phyloP scores from a whole-genome alignment of 2,888 invertebrate genomes.

The Sympetrum striolatum region DNA sequence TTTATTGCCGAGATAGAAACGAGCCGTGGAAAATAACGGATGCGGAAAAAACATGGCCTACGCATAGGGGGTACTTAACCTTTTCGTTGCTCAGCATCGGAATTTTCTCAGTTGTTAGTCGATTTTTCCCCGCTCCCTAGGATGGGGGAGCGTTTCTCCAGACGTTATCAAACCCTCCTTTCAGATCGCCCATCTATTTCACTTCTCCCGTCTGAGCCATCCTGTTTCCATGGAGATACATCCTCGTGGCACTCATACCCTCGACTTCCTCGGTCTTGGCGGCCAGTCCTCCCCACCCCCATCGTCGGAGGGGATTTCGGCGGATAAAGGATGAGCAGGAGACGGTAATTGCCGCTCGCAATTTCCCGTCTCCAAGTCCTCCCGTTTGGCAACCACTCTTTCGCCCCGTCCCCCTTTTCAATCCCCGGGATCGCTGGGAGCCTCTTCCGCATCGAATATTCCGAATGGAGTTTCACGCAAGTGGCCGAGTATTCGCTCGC shows the following conservation, averaged over 20 bases:
- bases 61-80: no score
- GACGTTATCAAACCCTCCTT: constrained; percentile 6
- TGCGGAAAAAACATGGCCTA: no score
- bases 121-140: background rate
- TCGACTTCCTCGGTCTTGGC: background rate
- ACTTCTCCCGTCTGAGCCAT: background rate
- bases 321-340: background rate
- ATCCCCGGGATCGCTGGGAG: background rate
- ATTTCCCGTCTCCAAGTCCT: background rate
- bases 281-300: background rate
- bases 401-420: background rate
- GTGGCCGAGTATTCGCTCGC: background rate
- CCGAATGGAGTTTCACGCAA: constrained; percentile 10
- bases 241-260: background rate
- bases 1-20: no score
- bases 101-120: no score
- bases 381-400: background rate
- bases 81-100: no score
- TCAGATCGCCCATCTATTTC: background rate
- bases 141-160: background rate
- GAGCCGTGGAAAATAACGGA: no score
- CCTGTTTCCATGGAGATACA: constrained; percentile 33
- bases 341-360: background rate
- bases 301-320: background rate
- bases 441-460: background rate